Evolutionary conservation across 2,113 vertebrate species (phyloP).

Genomic region (Cariama cristata): DNA sequence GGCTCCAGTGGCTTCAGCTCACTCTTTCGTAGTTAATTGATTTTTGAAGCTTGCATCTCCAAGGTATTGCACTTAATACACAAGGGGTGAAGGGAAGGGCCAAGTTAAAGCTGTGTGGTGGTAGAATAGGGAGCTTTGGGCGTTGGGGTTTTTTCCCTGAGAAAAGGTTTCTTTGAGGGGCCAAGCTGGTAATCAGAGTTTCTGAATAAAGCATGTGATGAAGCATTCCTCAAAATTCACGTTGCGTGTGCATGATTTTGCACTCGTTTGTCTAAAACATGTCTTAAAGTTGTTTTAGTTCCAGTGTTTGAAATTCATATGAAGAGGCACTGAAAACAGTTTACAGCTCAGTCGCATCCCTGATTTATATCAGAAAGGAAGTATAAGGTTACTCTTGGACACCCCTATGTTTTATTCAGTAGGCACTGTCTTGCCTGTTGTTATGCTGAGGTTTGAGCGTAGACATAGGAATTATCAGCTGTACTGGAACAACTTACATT

Average conservation of each 20-base stretch:
- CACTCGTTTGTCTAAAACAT: background rate
- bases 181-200: background rate
- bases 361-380: constrained; percentile 17
- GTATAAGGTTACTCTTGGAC: background rate
- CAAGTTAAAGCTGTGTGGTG: background rate
- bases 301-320: background rate
- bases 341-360: background rate
- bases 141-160: accelerated
- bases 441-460: background rate
- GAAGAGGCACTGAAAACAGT: background rate
- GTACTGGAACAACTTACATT: background rate
- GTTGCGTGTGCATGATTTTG: background rate
- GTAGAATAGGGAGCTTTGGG: background rate
- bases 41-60: background rate
- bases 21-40: background rate
- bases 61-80: background rate
- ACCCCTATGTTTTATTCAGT: constrained; percentile 15
- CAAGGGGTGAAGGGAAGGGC: background rate
- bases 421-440: background rate
- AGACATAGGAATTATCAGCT: background rate
- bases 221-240: background rate
- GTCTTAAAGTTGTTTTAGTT: background rate
- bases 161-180: background rate
- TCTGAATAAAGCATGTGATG: background rate
- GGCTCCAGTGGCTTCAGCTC: background rate